Conservation (phyloP, 2,888 invertebrate species). For the Oscheius sp. region DNA sequence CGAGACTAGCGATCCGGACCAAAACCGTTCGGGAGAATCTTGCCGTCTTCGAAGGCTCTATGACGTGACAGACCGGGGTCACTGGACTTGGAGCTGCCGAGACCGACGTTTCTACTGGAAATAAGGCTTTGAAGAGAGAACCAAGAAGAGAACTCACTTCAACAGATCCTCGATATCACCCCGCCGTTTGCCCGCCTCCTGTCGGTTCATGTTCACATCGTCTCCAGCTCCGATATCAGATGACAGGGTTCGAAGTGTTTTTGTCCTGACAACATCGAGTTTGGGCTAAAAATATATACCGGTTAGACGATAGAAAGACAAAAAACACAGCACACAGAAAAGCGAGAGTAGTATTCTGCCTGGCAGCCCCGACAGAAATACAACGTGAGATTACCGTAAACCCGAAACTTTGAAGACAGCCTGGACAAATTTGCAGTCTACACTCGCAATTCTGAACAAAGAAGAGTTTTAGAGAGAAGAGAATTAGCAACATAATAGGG, state of each 20-base stretch:
- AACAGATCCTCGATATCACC: conserved; percentile 28
- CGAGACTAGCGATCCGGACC: conserved; percentile 5
- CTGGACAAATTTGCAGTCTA: conserved; percentile 29
- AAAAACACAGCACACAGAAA: conserved; percentile 25
- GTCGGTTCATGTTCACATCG: conserved; percentile 34
- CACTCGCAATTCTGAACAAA: conserved; percentile 26
- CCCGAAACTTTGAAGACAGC: conserved; percentile 29
- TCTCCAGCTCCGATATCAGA: conserved; percentile 44
- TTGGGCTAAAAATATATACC: conserved; percentile 44
- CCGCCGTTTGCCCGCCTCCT: not conserved
- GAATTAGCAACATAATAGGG: not conserved
- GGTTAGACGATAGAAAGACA: not conserved
- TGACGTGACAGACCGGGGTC: conserved; percentile 25
- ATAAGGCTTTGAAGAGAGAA: not conserved
- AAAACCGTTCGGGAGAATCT: conserved; percentile 19
- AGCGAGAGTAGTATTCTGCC: conserved; percentile 18
- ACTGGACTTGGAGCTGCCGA: conserved; percentile 9
- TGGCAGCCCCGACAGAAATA: not conserved
- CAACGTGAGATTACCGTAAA: conserved; percentile 23
- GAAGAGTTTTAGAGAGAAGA: not conserved
- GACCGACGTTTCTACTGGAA: conserved; percentile 34
- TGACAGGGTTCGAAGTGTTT: conserved; percentile 55
- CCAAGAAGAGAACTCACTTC: conserved; percentile 3
- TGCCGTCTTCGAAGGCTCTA: conserved; percentile 26
- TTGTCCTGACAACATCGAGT: conserved; percentile 57